A percentile compares a stretch with the other conserved stretches of the same genome.
phyloP scores from a whole-genome alignment of 2,113 vertebrate species.

The Uropsilus gracilis region DNA sequence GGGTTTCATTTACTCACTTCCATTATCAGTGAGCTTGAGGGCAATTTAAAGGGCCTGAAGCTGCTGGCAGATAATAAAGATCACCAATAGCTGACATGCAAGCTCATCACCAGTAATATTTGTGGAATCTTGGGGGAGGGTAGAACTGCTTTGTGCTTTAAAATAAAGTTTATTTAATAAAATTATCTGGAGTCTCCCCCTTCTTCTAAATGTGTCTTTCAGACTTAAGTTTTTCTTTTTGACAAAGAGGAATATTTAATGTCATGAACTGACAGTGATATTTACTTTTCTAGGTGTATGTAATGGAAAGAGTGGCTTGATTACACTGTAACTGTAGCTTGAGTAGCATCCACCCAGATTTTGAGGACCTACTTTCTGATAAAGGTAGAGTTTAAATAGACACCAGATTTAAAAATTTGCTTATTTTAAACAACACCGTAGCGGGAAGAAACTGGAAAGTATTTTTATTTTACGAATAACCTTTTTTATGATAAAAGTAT shows the following conservation, averaged over 20 bases:
- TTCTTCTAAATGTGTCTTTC: conserved; percentile 11
- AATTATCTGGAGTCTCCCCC: not conserved
- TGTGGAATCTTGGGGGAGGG: not conserved
- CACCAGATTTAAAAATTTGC: not conserved
- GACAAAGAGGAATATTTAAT: not conserved
- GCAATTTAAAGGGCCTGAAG: conserved; percentile 45
- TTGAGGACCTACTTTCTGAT: not conserved
- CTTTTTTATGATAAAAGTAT: conserved; percentile 50
- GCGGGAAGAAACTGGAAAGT: not conserved
- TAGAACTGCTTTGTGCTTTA: not conserved
- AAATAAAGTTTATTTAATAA: not conserved
- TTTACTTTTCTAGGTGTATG: conserved; percentile 9
- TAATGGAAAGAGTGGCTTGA: conserved; percentile 28
- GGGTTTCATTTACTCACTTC: not conserved
- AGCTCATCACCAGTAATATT: not conserved
- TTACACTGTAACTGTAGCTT: not conserved
- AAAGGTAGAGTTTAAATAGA: conserved; percentile 38
- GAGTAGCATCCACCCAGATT: not conserved
- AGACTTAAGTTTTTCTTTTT: conserved; percentile 15
- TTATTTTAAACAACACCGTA: not conserved
- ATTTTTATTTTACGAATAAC: conserved; percentile 21
- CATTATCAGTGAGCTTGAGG: conserved; percentile 1
- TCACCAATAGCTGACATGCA: not conserved
- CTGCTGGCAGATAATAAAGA: not conserved
- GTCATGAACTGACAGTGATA: conserved; percentile 1